phyloP scores from a whole-genome alignment of 2,113 vertebrate species.

The Triplophysa siluroides region DNA sequence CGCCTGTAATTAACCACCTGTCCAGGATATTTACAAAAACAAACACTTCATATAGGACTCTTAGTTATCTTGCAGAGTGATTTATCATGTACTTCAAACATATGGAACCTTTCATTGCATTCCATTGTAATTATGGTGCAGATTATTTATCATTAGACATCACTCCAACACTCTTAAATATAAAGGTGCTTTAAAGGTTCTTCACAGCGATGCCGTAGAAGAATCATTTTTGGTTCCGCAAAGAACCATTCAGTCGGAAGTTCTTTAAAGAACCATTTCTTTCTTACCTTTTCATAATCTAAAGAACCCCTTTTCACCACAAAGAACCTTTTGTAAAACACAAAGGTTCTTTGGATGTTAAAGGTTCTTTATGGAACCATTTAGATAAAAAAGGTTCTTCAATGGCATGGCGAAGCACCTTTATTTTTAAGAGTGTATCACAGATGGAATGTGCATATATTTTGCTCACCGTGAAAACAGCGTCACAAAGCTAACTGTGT shows the following conservation, averaged over 20 bases:
- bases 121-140: slow-evolving; percentile 27
- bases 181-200: no score
- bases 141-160: slow-evolving; percentile 33
- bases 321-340: no score
- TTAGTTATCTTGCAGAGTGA: slow-evolving; percentile 18
- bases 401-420: no score
- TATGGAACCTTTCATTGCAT: slow-evolving; percentile 30
- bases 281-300: no score
- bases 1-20: slow-evolving; percentile 18
- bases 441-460: slow-evolving; percentile 30
- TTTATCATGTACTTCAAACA: slow-evolving; percentile 18
- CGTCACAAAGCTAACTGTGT: neutral
- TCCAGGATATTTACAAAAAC: slow-evolving; percentile 18
- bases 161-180: neutral
- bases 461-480: neutral
- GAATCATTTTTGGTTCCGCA: no score
- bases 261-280: no score
- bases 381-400: no score
- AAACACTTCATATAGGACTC: slow-evolving; percentile 17
- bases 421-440: neutral
- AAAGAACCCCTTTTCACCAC: no score
- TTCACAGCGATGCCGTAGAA: no score
- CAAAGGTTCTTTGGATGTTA: no score
- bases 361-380: no score
- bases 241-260: no score